A percentile compares a stretch with the other conserved stretches of the same genome.
These are phyloP conservation scores for Brenthis hecate DNA, from an alignment of 2,888 invertebrate genomes.

Conservation along the genomic window DNA sequence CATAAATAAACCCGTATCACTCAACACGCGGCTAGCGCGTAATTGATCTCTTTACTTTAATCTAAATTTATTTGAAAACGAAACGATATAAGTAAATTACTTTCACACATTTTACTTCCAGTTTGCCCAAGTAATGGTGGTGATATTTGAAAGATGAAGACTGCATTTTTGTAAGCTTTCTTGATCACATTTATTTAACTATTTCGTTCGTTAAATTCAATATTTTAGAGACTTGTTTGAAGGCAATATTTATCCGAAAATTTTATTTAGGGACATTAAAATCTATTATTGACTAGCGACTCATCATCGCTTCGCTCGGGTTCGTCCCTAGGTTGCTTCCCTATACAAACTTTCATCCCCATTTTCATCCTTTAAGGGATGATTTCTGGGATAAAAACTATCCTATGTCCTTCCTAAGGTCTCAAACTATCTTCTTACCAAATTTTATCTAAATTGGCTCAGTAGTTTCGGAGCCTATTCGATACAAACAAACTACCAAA, in stretches of 20 bases:
- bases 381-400: no score
- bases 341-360: no score
- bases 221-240: constrained; percentile 23
- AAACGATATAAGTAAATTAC: constrained; percentile 13
- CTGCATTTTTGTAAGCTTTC: constrained; percentile 15
- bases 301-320: no score
- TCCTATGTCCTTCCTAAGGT: no score
- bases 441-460: no score
- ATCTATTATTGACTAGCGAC: neutral
- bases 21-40: constrained; percentile 49
- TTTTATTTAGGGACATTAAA: neutral
- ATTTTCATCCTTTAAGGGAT: no score
- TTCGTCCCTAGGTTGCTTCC: no score
- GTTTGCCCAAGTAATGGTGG: neutral
- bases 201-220: constrained; percentile 6
- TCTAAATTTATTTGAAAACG: constrained; percentile 11
- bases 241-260: constrained; percentile 9
- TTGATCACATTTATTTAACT: constrained; percentile 24
- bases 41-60: constrained; percentile 56
- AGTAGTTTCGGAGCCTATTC: no score
- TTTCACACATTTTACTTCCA: constrained; percentile 14
- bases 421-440: no score
- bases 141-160: constrained; percentile 14
- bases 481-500: no score
- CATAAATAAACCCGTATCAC: constrained; percentile 56